Evolutionary conservation across 2,113 vertebrate genomes (phyloP).

Genomic region (Lonchura striata): DNA sequence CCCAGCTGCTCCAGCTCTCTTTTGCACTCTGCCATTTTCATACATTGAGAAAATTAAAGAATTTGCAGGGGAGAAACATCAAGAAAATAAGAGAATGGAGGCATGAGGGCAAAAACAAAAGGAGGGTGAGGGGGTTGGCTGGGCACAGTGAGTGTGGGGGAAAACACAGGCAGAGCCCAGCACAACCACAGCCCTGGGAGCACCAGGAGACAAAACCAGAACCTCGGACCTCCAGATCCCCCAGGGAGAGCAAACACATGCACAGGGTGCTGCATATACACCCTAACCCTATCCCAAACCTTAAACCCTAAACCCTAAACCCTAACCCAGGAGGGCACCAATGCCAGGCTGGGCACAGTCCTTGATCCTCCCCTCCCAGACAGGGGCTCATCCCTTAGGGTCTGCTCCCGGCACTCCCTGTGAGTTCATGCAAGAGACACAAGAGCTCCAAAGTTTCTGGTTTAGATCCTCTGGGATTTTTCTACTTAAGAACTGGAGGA

Average conservation of each 20-base stretch:
- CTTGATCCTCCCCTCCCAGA: rapidly evolving
- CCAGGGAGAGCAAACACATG: rapidly evolving
- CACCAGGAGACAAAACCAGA: background rate
- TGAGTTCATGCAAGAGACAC: background rate
- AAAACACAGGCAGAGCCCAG: background rate
- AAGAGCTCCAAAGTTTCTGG: background rate
- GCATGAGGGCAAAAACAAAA: rapidly evolving
- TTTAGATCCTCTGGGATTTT: background rate
- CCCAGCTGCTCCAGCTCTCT: constrained; percentile 7
- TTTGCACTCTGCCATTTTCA: background rate
- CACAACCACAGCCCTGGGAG: background rate
- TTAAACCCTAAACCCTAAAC: too few species aligned
- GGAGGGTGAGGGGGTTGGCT: background rate
- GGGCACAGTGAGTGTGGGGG: background rate
- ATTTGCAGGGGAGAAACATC: background rate
- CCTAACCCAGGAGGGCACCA: rapidly evolving
- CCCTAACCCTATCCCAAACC: too few species aligned
- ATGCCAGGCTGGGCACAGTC: rapidly evolving
- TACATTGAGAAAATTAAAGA: background rate
- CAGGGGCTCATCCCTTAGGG: rapidly evolving
- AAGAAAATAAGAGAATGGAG: background rate
- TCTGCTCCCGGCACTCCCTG: background rate
- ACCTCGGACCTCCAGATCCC: background rate
- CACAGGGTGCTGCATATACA: background rate
- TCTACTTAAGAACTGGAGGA: background rate